These are phyloP conservation scores for Galerucella nymphaeae DNA, from an alignment of 2,888 invertebrate genomes.

Conservation along the genomic window DNA sequence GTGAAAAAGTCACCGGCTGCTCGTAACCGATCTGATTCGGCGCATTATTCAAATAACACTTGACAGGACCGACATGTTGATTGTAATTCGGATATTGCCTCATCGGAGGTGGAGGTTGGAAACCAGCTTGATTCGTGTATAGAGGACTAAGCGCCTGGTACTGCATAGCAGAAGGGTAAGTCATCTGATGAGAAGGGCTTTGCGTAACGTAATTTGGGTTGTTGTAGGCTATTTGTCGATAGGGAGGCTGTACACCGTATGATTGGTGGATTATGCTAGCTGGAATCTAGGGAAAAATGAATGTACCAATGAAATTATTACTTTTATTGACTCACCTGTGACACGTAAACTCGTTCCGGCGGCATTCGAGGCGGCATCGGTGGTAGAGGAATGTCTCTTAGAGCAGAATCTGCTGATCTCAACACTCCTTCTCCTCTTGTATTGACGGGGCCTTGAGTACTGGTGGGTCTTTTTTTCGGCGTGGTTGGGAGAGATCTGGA, in stretches of 20 bases:
- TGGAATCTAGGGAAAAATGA: constrained; percentile 54
- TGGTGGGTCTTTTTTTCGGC: constrained; percentile 64
- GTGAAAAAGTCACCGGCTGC: constrained; percentile 46
- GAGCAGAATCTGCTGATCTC: constrained; percentile 41
- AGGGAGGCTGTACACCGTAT: constrained; percentile 59
- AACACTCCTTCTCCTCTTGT: constrained; percentile 28
- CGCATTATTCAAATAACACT: constrained; percentile 52
- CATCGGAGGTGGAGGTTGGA: constrained; percentile 49
- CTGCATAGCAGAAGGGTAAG: constrained; percentile 59
- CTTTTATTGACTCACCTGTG: constrained; percentile 48
- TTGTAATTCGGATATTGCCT: constrained; percentile 55
- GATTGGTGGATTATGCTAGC: constrained; percentile 62
- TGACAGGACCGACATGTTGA: constrained; percentile 56
- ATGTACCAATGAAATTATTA: no score
- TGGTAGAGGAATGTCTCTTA: constrained; percentile 33
- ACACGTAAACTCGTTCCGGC: constrained; percentile 48
- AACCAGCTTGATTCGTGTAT: constrained; percentile 55
- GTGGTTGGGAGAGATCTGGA: constrained; percentile 69
- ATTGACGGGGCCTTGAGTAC: constrained; percentile 13
- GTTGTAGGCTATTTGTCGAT: constrained; percentile 51
- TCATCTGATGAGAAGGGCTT: constrained; percentile 47
- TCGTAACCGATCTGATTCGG: constrained; percentile 59
- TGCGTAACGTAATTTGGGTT: constrained; percentile 51
- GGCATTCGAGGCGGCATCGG: constrained; percentile 22
- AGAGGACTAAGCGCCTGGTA: constrained; percentile 60